Base-by-base conservation (phyloP, 2,797 vertebrate species). In the Micromesistius poutassou region DNA sequence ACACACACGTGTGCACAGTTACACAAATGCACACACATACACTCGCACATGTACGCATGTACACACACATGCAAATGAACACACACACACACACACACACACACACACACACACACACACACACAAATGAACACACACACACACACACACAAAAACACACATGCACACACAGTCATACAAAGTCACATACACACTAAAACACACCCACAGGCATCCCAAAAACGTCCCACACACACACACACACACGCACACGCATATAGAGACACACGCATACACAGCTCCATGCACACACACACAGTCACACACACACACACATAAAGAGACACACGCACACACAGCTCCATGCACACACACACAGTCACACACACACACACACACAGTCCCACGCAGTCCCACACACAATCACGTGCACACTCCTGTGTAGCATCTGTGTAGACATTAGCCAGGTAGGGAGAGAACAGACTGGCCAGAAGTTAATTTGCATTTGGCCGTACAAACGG, bases 371-470 rank as follows among this genome's bases (percentile, higher is more conserved):
- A 28, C n/a, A 77, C 30, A 73, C 73, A 31, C 35, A 1, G 10
- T 9, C 73, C 22, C 35, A 22, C 70, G 77, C 68, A 31, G 76
- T 28, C 30, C 72, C 31, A 68, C 36, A 73, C 25, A n/a, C 74
- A 33, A 30, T 19, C 72, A 78, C 66, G 2, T 68, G 79, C 82
- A 89, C 88, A 76, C 74, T 84, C 30, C 68, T 70, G 8, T 70
- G 30, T 77, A 71, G 93, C 93, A 92, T 93, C 93, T 94, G 85
- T 94, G 85, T 92, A 93, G 95, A 96, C 94, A 95, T 96, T 95
- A 95, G 92, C 94, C 95, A 96, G 96, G 95, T 96, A 95, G 90
- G 93, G 93, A 94, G 94, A 94, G 94, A 98, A 97, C 94, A 95
- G 95, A 95, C 92, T 94, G 94, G 94, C 94, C 93, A 96, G 94